Conservation (phyloP, 2,888 invertebrate species). For the Prosopocoilus inquinatus region DNA sequence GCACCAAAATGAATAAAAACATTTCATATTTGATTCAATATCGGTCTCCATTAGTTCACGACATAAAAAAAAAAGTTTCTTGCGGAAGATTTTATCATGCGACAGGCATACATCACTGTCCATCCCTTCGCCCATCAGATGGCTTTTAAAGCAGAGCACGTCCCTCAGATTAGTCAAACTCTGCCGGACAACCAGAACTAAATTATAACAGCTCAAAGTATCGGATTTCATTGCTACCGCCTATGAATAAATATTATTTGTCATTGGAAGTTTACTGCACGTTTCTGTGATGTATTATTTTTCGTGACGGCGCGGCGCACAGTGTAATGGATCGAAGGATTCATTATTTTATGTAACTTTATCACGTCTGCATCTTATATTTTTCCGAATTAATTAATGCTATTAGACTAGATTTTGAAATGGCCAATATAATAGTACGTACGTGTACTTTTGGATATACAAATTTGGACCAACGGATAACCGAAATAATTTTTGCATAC, state of each 20-base stretch:
- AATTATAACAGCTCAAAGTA: slow-evolving; percentile 41
- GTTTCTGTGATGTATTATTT: background rate
- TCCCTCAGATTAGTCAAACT: slow-evolving; percentile 42
- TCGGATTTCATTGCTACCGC: slow-evolving; percentile 22
- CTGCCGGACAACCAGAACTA: slow-evolving; percentile 37
- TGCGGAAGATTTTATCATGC: slow-evolving; percentile 43
- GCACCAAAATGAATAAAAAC: background rate
- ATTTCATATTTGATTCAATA: slow-evolving; percentile 21
- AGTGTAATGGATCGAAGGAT: too few species aligned
- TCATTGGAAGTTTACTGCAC: slow-evolving; percentile 2
- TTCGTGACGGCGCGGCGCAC: background rate
- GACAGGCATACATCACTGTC: slow-evolving; percentile 42
- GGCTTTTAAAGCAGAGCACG: slow-evolving; percentile 36
- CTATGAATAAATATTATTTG: slow-evolving; percentile 3
- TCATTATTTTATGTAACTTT: too few species aligned
- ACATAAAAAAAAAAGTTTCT: slow-evolving; percentile 33
- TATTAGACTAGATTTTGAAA: too few species aligned
- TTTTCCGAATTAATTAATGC: too few species aligned
- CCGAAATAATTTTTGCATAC: too few species aligned
- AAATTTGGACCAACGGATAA: too few species aligned
- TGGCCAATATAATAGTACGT: too few species aligned
- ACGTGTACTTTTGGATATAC: too few species aligned
- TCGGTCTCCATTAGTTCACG: slow-evolving; percentile 4
- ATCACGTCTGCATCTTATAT: background rate
- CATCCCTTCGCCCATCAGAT: slow-evolving; percentile 28